These are phyloP conservation scores for Nothocercus nigrocapillus DNA, from an alignment of 2,113 vertebrate species.

Conservation along the genomic window DNA sequence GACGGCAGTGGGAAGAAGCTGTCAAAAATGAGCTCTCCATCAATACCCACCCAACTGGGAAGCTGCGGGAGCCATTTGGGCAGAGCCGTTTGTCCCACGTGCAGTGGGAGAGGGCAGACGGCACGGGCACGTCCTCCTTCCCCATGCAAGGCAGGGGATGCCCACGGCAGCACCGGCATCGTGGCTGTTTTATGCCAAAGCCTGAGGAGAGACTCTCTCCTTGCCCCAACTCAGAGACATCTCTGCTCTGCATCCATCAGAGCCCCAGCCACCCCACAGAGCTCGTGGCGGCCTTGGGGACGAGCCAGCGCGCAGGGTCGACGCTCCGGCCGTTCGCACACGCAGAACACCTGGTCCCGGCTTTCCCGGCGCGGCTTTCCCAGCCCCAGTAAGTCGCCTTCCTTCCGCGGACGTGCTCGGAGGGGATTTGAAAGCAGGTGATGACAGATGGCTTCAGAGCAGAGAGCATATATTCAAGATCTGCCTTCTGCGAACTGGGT, in stretches of 20 bases:
- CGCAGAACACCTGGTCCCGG: no score
- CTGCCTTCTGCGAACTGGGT: slow-evolving; percentile 35
- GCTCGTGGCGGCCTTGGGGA: accelerated
- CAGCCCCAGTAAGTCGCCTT: slow-evolving; percentile 20
- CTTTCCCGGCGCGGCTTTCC: not conserved
- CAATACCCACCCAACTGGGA: not conserved
- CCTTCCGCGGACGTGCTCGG: not conserved
- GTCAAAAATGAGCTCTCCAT: not conserved
- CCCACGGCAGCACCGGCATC: not conserved
- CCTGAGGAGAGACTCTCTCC: not conserved
- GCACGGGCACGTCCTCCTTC: not conserved
- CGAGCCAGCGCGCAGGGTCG: accelerated
- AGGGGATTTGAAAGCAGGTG: slow-evolving; percentile 35
- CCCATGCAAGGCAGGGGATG: not conserved
- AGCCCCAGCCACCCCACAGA: not conserved
- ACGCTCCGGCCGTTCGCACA: not conserved
- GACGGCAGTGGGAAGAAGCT: not conserved
- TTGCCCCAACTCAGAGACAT: not conserved
- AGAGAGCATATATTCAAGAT: slow-evolving; percentile 42
- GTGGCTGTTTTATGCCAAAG: not conserved
- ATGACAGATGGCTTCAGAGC: slow-evolving; percentile 64
- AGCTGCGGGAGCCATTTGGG: not conserved
- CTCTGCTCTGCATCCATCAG: not conserved
- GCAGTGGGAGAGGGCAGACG: not conserved
- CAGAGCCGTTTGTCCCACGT: not conserved